Conservation (phyloP, 2,797 vertebrate genomes). For the Gastrophryne carolinensis region DNA sequence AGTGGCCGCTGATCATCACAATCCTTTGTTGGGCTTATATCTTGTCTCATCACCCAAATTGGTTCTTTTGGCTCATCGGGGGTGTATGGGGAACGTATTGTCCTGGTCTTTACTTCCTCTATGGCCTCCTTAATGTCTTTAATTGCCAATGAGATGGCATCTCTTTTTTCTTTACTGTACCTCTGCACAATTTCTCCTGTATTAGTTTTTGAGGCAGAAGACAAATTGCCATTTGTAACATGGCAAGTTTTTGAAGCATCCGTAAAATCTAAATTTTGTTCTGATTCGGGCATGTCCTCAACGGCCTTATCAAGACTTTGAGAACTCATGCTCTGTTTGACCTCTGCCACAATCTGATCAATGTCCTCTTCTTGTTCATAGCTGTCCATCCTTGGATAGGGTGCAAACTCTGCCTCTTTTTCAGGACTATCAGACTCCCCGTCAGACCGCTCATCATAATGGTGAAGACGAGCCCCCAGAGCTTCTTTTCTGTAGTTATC, state of each 20-base stretch:
- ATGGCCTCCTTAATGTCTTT: constrained; percentile 98
- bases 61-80: constrained; percentile 96
- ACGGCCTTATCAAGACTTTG: constrained; percentile 78
- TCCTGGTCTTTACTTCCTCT: constrained; percentile 95
- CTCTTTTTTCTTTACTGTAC: constrained; percentile 86
- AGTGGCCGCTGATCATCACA: constrained; percentile 80
- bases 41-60: constrained; percentile 97
- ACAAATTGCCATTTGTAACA: constrained; percentile 61
- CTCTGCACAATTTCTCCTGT: constrained; percentile 65
- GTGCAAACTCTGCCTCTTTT: constrained; percentile 93
- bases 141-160: constrained; percentile 93
- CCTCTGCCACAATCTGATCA: constrained; percentile 81
- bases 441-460: constrained; percentile 92
- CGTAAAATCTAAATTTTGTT: constrained; percentile 67
- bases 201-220: constrained; percentile 54
- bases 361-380: constrained; percentile 92
- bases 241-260: constrained; percentile 52
- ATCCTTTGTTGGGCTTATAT: constrained; percentile 88
- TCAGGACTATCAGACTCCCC: constrained; percentile 95
- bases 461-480: constrained; percentile 89
- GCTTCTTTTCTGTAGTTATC: constrained; percentile 86
- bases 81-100: constrained; percentile 93
- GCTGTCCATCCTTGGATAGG: constrained; percentile 88
- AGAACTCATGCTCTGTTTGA: constrained; percentile 84
- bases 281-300: constrained; percentile 76